Evolutionary conservation across 2,113 vertebrate species (phyloP), one percentile per base, ranked within the genome.

Genomic region (Hymenochirus boettgeri): DNA sequence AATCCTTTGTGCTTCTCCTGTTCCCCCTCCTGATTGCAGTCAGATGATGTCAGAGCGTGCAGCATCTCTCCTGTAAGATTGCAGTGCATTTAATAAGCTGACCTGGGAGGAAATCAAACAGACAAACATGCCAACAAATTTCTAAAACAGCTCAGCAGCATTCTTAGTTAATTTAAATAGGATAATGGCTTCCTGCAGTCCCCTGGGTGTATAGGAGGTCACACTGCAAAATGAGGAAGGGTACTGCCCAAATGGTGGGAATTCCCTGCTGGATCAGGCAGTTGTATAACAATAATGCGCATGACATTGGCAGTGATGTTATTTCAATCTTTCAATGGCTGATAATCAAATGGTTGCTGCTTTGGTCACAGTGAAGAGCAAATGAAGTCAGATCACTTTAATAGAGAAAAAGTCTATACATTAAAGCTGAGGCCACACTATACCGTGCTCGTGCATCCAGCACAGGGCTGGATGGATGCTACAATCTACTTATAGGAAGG

Each of bases 1-100:
- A 4, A 18, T 8, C 55, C 9, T 42, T 9, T 15, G 39, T 74
- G 47, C 46, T 42, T 42, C 17, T 42, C 39, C 57, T 71, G 65
- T 71, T 48, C 17, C n/a, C 17, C 3, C 29, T 10, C 5, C 13
- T 42, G 39, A 42, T 42, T 42, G 7, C 17, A 15, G n/a, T 42
- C 15, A 19, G 31, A 23, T 46, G 15, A 8, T 17, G n/a, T 11
- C 17, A 42, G 39, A 42, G 15, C 6, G 13, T 17, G n/a, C 2
- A 13, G 13, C 29, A 17, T 24, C 39, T 10, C 35, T 42, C 25
- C 19, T 23, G n/a, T 17, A 22, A 45, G 17, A 45, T 46, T 8
- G 23, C 48, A 23, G 4, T 18, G n/a, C 7, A 7, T 57, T 65
- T 31, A 21, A 35, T 57, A 33, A 65, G 21, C 19, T 35, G 29